A percentile compares a stretch with the other conserved stretches of the same genome.
phyloP scores from a whole-genome alignment of 1,140 invertebrate species.

The Carposina sasakii region DNA sequence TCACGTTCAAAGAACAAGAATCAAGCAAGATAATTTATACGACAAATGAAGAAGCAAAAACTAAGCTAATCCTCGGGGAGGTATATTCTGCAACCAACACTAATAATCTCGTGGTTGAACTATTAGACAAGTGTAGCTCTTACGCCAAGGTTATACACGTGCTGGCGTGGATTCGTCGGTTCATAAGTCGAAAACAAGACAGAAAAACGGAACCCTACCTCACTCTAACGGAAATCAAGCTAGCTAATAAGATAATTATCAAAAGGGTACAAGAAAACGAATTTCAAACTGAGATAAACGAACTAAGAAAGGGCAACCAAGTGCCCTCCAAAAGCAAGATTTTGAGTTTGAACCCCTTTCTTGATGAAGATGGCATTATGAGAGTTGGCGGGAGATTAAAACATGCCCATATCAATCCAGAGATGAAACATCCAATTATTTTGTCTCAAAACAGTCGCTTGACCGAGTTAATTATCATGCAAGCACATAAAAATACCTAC shows the following conservation, averaged over 20 bases:
- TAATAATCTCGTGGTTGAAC: neutral
- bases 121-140: neutral
- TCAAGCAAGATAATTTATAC: neutral
- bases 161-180: neutral
- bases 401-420: neutral
- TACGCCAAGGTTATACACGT: neutral
- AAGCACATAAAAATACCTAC: neutral
- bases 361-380: neutral
- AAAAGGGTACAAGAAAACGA: neutral
- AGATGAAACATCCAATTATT: neutral
- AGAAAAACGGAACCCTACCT: neutral
- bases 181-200: neutral
- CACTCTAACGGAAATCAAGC: neutral
- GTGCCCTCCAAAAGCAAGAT: neutral
- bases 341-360: neutral
- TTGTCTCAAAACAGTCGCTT: neutral
- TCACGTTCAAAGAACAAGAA: neutral
- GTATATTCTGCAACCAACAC: neutral
- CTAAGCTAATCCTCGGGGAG: neutral
- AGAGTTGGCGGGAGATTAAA: neutral
- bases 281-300: neutral
- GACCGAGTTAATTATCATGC: neutral
- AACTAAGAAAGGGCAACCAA: neutral
- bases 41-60: neutral
- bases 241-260: neutral